Percentiles rank a stretch among this genome's conserved stretches.
Evolutionary conservation across 2,113 vertebrate genomes (phyloP).

Genomic region (Mola mola): DNA sequence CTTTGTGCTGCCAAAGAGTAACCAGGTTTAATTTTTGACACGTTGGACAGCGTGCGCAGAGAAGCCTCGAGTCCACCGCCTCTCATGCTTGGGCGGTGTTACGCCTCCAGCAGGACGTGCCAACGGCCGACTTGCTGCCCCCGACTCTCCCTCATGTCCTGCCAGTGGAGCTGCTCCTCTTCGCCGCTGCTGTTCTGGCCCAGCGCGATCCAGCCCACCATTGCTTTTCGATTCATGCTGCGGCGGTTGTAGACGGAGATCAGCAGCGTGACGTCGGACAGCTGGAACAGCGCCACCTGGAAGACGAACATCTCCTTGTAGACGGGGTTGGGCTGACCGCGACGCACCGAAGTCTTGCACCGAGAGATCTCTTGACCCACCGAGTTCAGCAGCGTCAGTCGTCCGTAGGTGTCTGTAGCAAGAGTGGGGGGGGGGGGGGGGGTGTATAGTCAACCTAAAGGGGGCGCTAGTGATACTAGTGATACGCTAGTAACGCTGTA

Average conservation of each 20-base stretch:
- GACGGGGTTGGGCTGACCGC: conserved; percentile 93
- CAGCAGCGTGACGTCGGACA: conserved; percentile 94
- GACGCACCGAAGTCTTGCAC: conserved; percentile 93
- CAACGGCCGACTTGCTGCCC: conserved; percentile 92
- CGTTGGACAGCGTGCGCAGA: not conserved
- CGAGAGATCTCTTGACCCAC: conserved; percentile 93
- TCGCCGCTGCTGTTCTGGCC: conserved; percentile 94
- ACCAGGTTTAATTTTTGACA: too few species aligned
- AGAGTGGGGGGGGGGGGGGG: not conserved
- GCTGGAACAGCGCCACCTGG: conserved; percentile 97
- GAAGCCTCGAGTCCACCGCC: not conserved
- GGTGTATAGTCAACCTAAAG: not conserved
- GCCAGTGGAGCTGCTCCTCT: conserved; percentile 93
- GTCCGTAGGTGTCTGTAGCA: conserved; percentile 89
- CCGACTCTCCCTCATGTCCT: conserved; percentile 90
- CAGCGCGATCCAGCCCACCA: conserved; percentile 95
- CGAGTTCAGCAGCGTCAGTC: conserved; percentile 92
- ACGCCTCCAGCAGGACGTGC: conserved; percentile 92
- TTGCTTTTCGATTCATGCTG: conserved; percentile 96
- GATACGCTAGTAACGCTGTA: too few species aligned
- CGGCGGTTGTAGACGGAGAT: conserved; percentile 92
- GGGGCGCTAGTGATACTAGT: too few species aligned
- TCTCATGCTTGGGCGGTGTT: conserved; percentile 2
- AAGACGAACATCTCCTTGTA: conserved; percentile 98
- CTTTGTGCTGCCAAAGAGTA: too few species aligned